Evolutionary conservation across 2,113 vertebrate species (phyloP), one percentile per base, ranked within the genome.

Genomic region (Dromaius novaehollandiae): DNA sequence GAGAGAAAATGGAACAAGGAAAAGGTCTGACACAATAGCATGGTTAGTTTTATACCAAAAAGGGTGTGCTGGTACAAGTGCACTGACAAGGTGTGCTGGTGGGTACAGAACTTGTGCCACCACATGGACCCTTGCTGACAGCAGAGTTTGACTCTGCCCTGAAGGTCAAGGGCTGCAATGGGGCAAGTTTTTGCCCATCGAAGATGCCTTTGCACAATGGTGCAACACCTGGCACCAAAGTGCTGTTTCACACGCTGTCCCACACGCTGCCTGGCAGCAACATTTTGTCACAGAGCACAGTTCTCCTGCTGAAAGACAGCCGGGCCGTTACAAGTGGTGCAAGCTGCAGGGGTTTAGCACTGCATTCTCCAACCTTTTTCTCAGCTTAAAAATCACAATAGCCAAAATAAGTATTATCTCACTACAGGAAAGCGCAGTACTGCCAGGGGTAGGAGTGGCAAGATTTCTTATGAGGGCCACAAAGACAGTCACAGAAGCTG

Each of bases 221-320:
- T 25, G 5, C 26, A 48, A 40, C 40, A 34, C 18, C 55, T 63
- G 40, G 25, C 68, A 74, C 7, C 6, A 20, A 40, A 61, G 13
- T 3, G 3, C 8, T 32, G 46, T 56, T 84, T 66, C 2, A 0
- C 25, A 74, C 40, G 50, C 12, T 28, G 22, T 40, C 53, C 91
- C 69, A 53, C 48, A 28, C 36, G 15, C n/a, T 40, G 44, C 26
- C 32, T 5, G 14, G 32, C n/a, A 48, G 36, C 34, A n/a, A 14
- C 1, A 3, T 74, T 63, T 68, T 69, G 25, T 60, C 34, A 42
- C 0, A 2, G 18, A 76, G 18, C 18, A 40, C 36, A 69, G 2
- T 12, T 40, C 26, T 69, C 32, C 53, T 53, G 25, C 42, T 30
- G 16, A 28, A 15, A 42, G 3, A 34, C 42, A 0, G 0, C 26